Conservation (phyloP, 2,888 invertebrate genomes). For the Folsomia candida region DNA sequence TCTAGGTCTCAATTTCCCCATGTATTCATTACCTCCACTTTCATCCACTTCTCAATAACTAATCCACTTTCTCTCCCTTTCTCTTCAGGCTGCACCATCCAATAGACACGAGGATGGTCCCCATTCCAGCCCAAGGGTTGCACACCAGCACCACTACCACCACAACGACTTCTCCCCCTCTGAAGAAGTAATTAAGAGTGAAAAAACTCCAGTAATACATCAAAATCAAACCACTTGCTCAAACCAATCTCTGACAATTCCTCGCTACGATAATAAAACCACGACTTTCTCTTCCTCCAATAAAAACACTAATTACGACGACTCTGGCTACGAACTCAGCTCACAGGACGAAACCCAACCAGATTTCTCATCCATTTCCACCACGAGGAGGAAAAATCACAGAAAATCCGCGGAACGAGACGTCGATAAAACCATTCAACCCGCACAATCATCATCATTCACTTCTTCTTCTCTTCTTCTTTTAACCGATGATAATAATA, state of each 20-base stretch:
- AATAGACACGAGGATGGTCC: slow-evolving; percentile 43
- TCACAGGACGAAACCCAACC: slow-evolving; percentile 44
- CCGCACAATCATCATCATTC: slow-evolving; percentile 13
- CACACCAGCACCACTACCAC: slow-evolving; percentile 32
- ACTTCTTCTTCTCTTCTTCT: no score
- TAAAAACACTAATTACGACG: slow-evolving; percentile 19
- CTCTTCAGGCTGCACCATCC: slow-evolving; percentile 47
- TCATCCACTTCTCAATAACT: no score
- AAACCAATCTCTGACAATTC: slow-evolving; percentile 5
- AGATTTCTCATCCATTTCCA: slow-evolving; percentile 11
- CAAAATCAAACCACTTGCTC: slow-evolving; percentile 1
- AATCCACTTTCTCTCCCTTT: no score
- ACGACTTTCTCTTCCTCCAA: neutral
- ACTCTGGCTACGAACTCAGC: slow-evolving; percentile 49
- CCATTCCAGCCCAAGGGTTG: slow-evolving; percentile 50
- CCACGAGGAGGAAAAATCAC: neutral
- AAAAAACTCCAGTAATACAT: neutral
- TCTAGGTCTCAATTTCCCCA: no score
- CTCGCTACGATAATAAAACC: neutral
- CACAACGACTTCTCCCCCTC: no score
- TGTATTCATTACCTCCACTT: no score
- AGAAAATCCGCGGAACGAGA: slow-evolving; percentile 15
- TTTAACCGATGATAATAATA: slow-evolving; percentile 41
- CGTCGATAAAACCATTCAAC: no score
- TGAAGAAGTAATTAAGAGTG: neutral